These are phyloP conservation scores for Monopis laevigella DNA, from an alignment of 2,888 invertebrate species.

Conservation along the genomic window DNA sequence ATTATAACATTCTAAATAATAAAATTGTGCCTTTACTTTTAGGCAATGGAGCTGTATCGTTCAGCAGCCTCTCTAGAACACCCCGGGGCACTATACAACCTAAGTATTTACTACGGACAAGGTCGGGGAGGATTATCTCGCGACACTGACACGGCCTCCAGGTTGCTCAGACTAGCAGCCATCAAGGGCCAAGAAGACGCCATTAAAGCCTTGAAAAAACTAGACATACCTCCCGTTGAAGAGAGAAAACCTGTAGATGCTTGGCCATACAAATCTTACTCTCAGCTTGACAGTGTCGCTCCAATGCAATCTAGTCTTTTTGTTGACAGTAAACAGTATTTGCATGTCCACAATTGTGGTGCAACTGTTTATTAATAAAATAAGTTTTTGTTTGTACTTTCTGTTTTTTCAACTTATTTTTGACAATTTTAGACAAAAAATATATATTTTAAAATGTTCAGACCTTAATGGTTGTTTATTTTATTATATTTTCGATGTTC, in stretches of 20 bases:
- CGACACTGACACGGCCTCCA: slow-evolving; percentile 56
- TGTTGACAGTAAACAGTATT: slow-evolving; percentile 30
- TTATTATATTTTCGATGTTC: too few species aligned
- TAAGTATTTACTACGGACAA: slow-evolving; percentile 74
- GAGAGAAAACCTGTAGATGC: slow-evolving; percentile 24
- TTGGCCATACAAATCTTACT: slow-evolving; percentile 23
- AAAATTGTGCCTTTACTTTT: too few species aligned
- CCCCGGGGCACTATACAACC: slow-evolving; percentile 73
- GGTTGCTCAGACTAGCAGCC: slow-evolving; percentile 63
- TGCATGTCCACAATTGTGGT: slow-evolving; percentile 25
- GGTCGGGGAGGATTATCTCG: slow-evolving; percentile 68
- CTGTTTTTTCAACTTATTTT: too few species aligned
- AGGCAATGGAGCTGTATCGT: slow-evolving; percentile 75
- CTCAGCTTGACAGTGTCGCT: slow-evolving; percentile 28
- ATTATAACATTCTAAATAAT: too few species aligned
- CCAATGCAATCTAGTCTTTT: slow-evolving; percentile 44
- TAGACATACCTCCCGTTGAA: slow-evolving; percentile 31
- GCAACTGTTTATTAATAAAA: slow-evolving; percentile 29
- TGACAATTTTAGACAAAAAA: too few species aligned
- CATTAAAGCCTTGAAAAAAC: slow-evolving; percentile 51
- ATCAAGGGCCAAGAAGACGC: slow-evolving; percentile 70
- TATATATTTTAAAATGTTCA: too few species aligned
- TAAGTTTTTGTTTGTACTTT: too few species aligned
- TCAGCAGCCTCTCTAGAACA: slow-evolving; percentile 72
- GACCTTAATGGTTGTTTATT: too few species aligned